These are phyloP conservation scores for Martes flavigula DNA, from an alignment of 2,797 vertebrate genomes.

Conservation along the genomic window DNA sequence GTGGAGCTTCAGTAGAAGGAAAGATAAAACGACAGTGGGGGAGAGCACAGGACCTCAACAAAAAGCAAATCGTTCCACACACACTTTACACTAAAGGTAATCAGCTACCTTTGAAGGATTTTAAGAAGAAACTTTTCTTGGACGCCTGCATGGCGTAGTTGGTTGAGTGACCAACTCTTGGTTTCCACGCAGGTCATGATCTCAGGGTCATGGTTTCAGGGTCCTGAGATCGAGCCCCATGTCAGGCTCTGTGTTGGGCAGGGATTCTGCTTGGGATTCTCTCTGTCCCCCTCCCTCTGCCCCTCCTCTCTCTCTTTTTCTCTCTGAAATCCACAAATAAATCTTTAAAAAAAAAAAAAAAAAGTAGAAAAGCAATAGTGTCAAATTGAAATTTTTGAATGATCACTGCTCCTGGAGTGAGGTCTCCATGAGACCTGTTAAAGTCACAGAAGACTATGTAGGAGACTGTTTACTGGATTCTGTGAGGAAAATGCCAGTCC, in stretches of 20 bases:
- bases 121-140: background rate
- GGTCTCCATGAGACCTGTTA: background rate
- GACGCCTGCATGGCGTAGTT: background rate
- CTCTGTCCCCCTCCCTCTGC: background rate
- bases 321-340: background rate
- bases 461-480: background rate
- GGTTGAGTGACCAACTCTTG: background rate
- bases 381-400: background rate
- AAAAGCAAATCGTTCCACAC: background rate
- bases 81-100: background rate
- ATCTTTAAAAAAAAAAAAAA: background rate
- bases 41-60: background rate
- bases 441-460: background rate
- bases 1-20: background rate
- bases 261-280: background rate
- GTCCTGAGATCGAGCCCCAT: background rate
- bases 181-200: background rate
- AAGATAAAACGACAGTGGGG: accelerated
- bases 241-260: background rate
- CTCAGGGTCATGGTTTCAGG: no score
- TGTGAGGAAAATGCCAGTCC: background rate
- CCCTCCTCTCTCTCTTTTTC: background rate
- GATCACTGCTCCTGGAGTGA: background rate
- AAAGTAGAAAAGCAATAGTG: background rate
- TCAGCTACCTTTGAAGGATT: background rate